These are phyloP conservation scores for Dynastes grantii DNA, from an alignment of 2,888 invertebrate genomes.

Conservation along the genomic window DNA sequence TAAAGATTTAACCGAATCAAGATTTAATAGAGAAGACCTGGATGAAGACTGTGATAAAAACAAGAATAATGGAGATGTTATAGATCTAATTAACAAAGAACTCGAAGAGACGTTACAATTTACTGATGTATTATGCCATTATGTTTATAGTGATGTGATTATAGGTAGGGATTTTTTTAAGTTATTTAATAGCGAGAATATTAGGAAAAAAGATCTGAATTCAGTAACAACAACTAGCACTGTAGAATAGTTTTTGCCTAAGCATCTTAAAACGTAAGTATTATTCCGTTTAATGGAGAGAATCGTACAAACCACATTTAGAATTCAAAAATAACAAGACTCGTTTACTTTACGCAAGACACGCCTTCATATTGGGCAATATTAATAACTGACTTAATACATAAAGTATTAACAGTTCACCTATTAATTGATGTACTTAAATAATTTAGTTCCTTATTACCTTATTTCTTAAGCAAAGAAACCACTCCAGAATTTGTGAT, in stretches of 20 bases:
- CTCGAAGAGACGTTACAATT: conserved; percentile 39
- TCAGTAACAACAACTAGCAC: background rate
- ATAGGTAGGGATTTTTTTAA: conserved; percentile 43
- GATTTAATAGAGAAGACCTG: background rate
- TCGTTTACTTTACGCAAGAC: too few species aligned
- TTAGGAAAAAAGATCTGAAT: background rate
- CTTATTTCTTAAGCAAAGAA: background rate
- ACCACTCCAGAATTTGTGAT: conserved; percentile 15
- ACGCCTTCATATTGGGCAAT: too few species aligned
- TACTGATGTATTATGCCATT: conserved; percentile 43
- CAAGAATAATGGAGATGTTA: background rate
- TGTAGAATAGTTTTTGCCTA: background rate
- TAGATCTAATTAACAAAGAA: conserved; percentile 32
- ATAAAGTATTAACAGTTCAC: background rate
- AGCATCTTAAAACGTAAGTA: too few species aligned
- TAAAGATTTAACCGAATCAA: background rate
- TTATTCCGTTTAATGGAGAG: too few species aligned
- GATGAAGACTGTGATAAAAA: background rate
- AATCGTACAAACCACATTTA: too few species aligned
- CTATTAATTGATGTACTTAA: conserved; percentile 10
- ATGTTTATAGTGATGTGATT: conserved; percentile 45
- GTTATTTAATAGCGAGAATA: conserved; percentile 25
- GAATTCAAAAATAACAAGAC: too few species aligned
- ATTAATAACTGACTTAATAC: background rate
- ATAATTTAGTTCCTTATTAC: conserved; percentile 8